These are phyloP conservation scores for Oryzias curvinotus DNA, from an alignment of 2,113 vertebrate genomes.

Conservation along the genomic window DNA sequence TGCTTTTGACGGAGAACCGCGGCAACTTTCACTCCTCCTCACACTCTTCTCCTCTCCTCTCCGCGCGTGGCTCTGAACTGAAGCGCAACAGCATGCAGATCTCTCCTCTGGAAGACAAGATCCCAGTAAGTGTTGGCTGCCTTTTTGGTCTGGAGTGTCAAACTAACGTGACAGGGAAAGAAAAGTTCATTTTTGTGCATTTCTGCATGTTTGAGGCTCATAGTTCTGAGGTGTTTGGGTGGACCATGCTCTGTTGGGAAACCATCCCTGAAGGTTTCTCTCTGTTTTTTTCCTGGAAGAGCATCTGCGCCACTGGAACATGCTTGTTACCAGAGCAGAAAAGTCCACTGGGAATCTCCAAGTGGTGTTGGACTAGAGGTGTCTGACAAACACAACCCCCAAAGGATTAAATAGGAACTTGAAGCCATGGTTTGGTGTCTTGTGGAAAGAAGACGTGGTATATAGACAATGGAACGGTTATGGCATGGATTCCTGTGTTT, in stretches of 20 bases:
- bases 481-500: not conserved
- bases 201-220: no score
- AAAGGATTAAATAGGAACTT: not conserved
- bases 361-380: not conserved
- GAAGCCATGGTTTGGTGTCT: not conserved
- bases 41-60: conserved; percentile 18
- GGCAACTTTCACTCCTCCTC: conserved; percentile 48
- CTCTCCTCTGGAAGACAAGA: conserved; percentile 77
- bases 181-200: no score
- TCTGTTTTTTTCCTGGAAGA: not conserved
- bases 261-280: not conserved
- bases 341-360: conserved; percentile 1
- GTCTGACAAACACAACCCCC: not conserved
- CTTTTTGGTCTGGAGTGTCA: not conserved
- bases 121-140: conserved; percentile 67
- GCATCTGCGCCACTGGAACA: not conserved
- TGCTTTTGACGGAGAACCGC: conserved; percentile 7
- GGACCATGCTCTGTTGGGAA: not conserved
- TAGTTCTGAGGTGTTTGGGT: no score
- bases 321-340: not conserved
- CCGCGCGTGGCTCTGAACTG: conserved; percentile 52
- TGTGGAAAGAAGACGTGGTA: not conserved
- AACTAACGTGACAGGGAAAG: no score
- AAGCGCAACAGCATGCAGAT: conserved; percentile 79
- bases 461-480: not conserved